These are phyloP conservation scores for Ophioderma brevispina DNA, from an alignment of 35 echinoderm and acorn worm species.

Conservation along the genomic window DNA sequence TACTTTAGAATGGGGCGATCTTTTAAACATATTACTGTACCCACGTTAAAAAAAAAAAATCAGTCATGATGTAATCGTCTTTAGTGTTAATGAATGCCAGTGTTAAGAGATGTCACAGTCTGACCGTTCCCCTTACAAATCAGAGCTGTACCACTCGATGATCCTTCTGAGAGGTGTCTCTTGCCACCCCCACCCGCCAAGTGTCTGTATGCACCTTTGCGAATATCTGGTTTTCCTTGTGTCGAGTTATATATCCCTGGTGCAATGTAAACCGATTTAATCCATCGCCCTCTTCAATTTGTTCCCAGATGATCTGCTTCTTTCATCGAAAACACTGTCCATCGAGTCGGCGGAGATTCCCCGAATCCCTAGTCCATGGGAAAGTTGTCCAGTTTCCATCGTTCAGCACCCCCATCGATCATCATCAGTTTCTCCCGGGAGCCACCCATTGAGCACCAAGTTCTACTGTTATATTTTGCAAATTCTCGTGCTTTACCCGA, in stretches of 20 bases:
- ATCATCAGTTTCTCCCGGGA: no score
- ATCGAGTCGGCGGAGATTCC: no score
- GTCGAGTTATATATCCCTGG: conserved; percentile 16
- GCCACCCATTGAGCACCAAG: no score
- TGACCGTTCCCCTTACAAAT: neutral
- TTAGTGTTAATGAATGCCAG: neutral
- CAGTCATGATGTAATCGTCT: neutral
- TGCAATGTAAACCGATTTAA: neutral
- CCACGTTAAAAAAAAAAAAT: conserved; percentile 7
- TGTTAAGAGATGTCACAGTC: neutral
- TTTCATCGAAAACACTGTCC: neutral
- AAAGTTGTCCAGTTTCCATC: no score
- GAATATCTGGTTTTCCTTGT: conserved; percentile 22
- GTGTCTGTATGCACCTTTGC: neutral
- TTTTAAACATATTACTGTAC: neutral
- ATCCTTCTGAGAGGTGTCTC: neutral
- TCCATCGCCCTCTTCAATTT: neutral
- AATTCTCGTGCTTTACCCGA: no score
- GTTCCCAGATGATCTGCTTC: neutral
- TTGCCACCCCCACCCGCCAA: conserved; percentile 21
- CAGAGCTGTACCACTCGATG: neutral
- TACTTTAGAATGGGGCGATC: neutral
- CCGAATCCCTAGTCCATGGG: no score
- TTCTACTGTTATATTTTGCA: no score
- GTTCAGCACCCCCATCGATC: no score